phyloP scores from a whole-genome alignment of 2,113 vertebrate species.

The Urocolius indicus region DNA sequence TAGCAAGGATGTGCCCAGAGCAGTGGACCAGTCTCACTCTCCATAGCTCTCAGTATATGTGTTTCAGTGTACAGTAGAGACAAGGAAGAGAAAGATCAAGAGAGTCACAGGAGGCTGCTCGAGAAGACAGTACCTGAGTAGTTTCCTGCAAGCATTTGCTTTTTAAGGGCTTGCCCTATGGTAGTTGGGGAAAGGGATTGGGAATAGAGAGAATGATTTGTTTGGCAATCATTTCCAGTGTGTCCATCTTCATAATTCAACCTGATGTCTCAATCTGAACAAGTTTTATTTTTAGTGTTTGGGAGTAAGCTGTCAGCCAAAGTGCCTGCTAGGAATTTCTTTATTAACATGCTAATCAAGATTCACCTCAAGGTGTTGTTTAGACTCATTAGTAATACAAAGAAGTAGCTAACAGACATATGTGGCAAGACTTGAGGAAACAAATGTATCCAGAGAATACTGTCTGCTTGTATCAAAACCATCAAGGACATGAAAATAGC shows the following conservation, averaged over 20 bases:
- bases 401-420: background rate
- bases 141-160: background rate
- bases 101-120: background rate
- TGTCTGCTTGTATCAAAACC: background rate
- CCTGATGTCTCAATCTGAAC: constrained; percentile 37
- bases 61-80: background rate
- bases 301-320: background rate
- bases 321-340: constrained; percentile 5
- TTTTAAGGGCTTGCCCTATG: background rate
- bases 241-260: constrained; percentile 23
- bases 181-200: background rate
- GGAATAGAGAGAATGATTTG: background rate
- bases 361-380: constrained; percentile 43
- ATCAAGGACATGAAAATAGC: background rate
- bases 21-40: background rate
- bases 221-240: constrained; percentile 1
- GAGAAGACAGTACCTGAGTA: background rate
- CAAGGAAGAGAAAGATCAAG: background rate
- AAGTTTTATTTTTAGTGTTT: background rate
- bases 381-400: constrained; percentile 35
- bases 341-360: constrained; percentile 54
- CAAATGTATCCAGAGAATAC: background rate
- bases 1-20: background rate
- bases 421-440: background rate
- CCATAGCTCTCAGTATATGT: background rate